A percentile compares a stretch with the other conserved stretches of the same genome.
These are phyloP conservation scores for Halictus ligatus DNA, from an alignment of 2,888 invertebrate species.

Conservation along the genomic window DNA sequence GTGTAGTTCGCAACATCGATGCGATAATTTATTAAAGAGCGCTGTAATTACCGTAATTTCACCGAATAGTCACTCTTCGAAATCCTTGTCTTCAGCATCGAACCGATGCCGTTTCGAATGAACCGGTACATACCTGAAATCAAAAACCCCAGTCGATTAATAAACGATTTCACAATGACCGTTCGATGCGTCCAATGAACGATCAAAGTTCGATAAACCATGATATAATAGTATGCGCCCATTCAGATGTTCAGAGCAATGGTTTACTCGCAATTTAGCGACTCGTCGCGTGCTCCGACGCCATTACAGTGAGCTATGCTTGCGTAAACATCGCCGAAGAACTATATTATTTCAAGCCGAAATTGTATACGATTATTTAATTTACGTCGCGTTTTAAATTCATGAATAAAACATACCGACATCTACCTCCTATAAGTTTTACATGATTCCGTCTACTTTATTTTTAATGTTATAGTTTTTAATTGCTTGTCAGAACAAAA, in stretches of 20 bases:
- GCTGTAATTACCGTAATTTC: background rate
- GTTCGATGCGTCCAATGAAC: background rate
- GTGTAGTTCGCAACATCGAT: background rate
- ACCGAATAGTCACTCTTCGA: conserved; percentile 5
- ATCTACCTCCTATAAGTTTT: no score
- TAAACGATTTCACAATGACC: conserved; percentile 5
- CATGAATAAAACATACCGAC: background rate
- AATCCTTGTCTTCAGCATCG: no score
- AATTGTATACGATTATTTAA: background rate
- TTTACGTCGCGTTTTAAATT: background rate
- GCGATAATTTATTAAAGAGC: background rate
- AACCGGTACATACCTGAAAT: conserved; percentile 52
- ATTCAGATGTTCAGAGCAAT: background rate
- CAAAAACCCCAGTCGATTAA: conserved; percentile 24
- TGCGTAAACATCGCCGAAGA: background rate
- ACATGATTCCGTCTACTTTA: no score
- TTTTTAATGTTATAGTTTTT: no score
- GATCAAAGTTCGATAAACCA: background rate
- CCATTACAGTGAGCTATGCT: background rate
- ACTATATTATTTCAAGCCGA: background rate
- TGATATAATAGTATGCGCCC: conserved; percentile 1
- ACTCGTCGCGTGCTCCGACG: background rate
- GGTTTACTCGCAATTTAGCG: background rate
- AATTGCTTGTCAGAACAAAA: no score
- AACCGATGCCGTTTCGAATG: background rate